Evolutionary conservation across 1,140 invertebrate genomes (phyloP), one percentile per base, ranked within the genome.

Genomic region (Hesperophylax magnus): DNA sequence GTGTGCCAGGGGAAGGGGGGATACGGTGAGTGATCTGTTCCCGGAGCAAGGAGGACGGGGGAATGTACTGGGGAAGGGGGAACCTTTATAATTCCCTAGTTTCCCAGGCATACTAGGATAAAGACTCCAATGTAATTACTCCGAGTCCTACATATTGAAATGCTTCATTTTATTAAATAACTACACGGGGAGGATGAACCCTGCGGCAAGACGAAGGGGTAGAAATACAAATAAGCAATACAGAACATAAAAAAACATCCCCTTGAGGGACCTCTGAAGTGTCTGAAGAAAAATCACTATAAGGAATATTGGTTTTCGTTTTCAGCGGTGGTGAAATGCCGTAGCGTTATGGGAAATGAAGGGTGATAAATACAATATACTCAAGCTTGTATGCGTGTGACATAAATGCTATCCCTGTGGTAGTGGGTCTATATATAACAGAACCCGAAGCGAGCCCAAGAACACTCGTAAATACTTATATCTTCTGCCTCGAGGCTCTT

Each of bases 1-100:
- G n/a, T 1, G n/a, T 9, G 39, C 14, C 8, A 47, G n/a, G 47
- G 39, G 47, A 6, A 3, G 20, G 47, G 11, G 17, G 52, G 77
- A 54, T 63, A 52, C 47, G 47, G 69, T 24, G 69, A 53, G 69
- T 53, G 69, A 67, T 67, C 63, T 67, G 63, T 27, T 15, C 63
- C 22, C 18, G 69, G n/a, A 31, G 52, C n/a, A n/a, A 9, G 63
- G 63, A 34, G 63, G 65, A 3, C 0, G 18, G 39, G 52, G 77
- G 31, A 31, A 27, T 14, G 54, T 34, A 17, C 34, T 6, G 67
- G 18, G 31, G 17, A 47, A 14, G 54, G 74, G 22, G 20, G 54
- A 77, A 58, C 20, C 75, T 77, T 63, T 63, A 34, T 24, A 58
- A 22, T 56, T 58, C 53, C 52, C 31, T 52, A 47, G n/a, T 52